Evolutionary conservation across 1,140 invertebrate genomes (phyloP), one percentile per base, ranked within the genome.

Genomic region (Macrosteles quadrilineatus): DNA sequence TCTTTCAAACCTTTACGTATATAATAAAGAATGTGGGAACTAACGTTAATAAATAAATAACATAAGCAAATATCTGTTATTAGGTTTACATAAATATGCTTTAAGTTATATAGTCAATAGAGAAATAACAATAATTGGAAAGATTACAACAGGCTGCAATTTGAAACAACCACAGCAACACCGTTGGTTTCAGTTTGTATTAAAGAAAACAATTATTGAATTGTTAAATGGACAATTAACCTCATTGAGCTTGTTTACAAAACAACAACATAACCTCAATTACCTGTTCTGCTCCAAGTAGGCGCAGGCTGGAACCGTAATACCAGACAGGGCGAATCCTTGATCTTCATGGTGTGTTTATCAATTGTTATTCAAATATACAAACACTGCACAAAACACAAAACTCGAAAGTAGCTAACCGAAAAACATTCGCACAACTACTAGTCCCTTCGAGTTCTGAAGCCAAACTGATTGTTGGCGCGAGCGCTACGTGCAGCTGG

Each of bases 261-360:
- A 59, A 59, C 25, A 27, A 59, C 12, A 59, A 59, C 55, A 59
- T 59, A 59, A 59, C 55, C 21, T 59, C 21, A 59, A 59, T 59
- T 71, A 71, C 73, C 73, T 69, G 71, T 74, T 25, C 73, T 63
- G 40, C 73, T 74, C 73, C 73, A 74, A 2, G 73, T 74, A 47
- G 73, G 73, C 6, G 71, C 57, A 0, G 73, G 73, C 9, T 43
- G 66, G n/a, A 74, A 55, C 21, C 69, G 67, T n/a, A 74, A 43
- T 2, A 74, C 71, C n/a, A 74, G 63, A 65, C 73, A 74, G 2
- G 73, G 73, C n/a, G 71, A 70, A 63, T 73, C 70, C 62, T 73
- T 74, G 32, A 71, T 73, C 71, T 73, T 74, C 25, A 36, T 72
- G 6, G 17, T 65, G 36, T 59, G 2, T 23, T 2, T 29, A 59